These are phyloP conservation scores for Nothura maculosa DNA, from an alignment of 2,797 vertebrate species.

Conservation along the genomic window DNA sequence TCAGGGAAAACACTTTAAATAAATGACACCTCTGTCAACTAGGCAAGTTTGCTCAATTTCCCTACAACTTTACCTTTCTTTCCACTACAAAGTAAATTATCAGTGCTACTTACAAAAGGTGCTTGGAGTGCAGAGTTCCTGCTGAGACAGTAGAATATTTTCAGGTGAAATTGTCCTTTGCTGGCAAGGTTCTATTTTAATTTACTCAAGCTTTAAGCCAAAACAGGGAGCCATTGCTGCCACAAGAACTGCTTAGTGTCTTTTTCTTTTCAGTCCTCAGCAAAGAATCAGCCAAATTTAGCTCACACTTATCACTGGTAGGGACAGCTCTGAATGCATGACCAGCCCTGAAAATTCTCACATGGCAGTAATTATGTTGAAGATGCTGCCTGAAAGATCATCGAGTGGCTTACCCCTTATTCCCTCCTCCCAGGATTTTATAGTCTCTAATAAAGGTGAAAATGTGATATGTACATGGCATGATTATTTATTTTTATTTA, in stretches of 20 bases:
- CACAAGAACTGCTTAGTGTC: background rate
- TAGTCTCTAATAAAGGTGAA: background rate
- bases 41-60: background rate
- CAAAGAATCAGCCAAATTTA: background rate
- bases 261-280: slow-evolving; percentile 24
- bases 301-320: background rate
- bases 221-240: background rate
- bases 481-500: background rate
- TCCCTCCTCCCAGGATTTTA: background rate
- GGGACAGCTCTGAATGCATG: background rate
- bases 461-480: background rate
- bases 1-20: background rate
- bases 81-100: background rate
- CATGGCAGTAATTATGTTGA: background rate
- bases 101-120: background rate
- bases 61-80: background rate
- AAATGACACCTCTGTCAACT: background rate
- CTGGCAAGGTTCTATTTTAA: background rate
- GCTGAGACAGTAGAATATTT: slow-evolving; percentile 4
- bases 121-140: background rate
- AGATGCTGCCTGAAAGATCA: background rate
- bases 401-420: background rate
- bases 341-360: background rate
- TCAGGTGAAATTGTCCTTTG: background rate
- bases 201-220: background rate